Base-by-base conservation (phyloP, 2,888 invertebrate species). In the Adelphocoris suturalis region DNA sequence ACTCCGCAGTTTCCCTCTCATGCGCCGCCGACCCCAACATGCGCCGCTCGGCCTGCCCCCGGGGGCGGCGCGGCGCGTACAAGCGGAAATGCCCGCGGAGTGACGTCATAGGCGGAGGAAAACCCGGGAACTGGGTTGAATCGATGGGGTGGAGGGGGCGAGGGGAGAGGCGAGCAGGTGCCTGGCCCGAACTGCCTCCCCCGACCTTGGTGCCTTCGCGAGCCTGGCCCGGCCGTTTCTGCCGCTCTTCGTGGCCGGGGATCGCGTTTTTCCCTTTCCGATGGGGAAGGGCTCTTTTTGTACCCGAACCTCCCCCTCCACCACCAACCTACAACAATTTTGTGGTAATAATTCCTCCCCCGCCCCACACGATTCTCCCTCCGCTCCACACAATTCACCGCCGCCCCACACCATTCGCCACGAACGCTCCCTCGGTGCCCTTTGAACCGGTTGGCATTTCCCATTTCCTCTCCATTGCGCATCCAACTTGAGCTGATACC, bases 131-230 rank as follows among this genome's bases (percentile, higher is more conserved):
- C 37, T 88, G 88, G 88, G 88, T 88, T 88, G 88, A 88, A 88
- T 88, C 88, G 88, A 88, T 88, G 88, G 68, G 68, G 23, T 2
- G 5, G 23, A 68, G 16, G 61, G 88, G 27, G 68, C 4, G 13
- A 3, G 19, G 7, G 28, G 78, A n/a, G 48, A 13, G 19, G 48
- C n/a, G 47, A 78, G n/a, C 57, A 37, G 37, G 88, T 88, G 88
- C 88, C 88, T 78, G 88, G 88, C 23, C 37, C 48, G 28, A 13
- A 48, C 85, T 37, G 19, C 46, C 11, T 46, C 46, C 48, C 82
- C 52, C 85, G 88, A 88, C 88, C 88, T 88, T 88, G 78, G 88
- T 88, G 52, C 88, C 88, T 86, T n/a, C 23, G 19, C 14, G 88
- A 76, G 88, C 47, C 88, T 78, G 80, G 80, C 47, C 86, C 48